These are phyloP conservation scores for Eilema griseolum DNA, from an alignment of 2,888 invertebrate species.

Conservation along the genomic window DNA sequence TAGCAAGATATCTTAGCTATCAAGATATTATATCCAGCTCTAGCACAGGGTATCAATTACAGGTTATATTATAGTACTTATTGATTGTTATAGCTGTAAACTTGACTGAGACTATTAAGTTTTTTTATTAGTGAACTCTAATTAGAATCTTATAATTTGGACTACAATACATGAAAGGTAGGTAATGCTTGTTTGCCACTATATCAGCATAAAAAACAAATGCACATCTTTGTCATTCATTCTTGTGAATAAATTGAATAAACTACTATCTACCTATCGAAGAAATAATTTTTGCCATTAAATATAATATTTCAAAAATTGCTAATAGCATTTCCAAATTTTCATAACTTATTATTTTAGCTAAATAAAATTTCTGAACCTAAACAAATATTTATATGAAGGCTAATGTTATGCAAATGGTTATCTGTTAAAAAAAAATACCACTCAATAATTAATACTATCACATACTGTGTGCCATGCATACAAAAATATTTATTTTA, in stretches of 20 bases:
- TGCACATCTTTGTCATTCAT: background rate
- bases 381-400: background rate
- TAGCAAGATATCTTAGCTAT: slow-evolving; percentile 50
- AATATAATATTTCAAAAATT: too few species aligned
- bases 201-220: background rate
- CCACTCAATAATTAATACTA: background rate
- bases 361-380: background rate
- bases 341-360: too few species aligned
- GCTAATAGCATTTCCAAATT: too few species aligned
- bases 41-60: slow-evolving; percentile 41
- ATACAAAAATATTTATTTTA: background rate
- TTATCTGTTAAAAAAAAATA: background rate
- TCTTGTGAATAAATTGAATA: background rate
- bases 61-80: slow-evolving; percentile 45
- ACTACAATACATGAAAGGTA: background rate
- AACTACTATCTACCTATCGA: background rate
- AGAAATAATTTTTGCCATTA: background rate
- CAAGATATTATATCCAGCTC: slow-evolving; percentile 40
- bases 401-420: background rate
- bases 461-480: background rate
- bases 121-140: background rate
- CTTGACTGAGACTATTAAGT: background rate
- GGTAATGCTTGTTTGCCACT: background rate
- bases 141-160: background rate
- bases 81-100: slow-evolving; percentile 23